These are phyloP conservation scores for Chironomus striatipennis DNA, from an alignment of 1,140 invertebrate genomes.

Conservation along the genomic window DNA sequence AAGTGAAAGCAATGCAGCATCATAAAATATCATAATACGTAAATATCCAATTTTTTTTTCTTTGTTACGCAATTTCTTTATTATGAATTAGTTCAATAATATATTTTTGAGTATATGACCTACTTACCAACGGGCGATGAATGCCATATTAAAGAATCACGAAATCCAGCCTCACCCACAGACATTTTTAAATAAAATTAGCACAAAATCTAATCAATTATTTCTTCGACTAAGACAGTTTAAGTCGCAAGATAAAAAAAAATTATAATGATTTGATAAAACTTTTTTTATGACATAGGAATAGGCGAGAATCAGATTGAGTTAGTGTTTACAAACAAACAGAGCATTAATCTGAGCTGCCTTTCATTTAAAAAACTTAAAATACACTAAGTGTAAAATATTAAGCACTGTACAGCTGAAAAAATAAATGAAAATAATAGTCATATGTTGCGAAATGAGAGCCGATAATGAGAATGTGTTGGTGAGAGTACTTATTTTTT, in stretches of 20 bases:
- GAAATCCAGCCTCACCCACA: neutral
- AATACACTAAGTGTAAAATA: too few relatives aligned
- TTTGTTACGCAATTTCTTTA: slow-evolving; percentile 2
- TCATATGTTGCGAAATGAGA: too few relatives aligned
- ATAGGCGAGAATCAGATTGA: too few relatives aligned
- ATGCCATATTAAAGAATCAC: neutral
- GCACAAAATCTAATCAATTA: neutral
- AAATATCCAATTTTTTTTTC: neutral
- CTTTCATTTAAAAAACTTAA: neutral
- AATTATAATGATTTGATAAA: too few relatives aligned
- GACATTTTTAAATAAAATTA: neutral
- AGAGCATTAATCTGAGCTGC: neutral
- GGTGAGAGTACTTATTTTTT: too few relatives aligned
- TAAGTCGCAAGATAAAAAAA: too few relatives aligned
- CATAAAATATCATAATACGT: neutral
- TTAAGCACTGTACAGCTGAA: too few relatives aligned
- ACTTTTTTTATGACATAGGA: too few relatives aligned
- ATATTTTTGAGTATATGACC: neutral
- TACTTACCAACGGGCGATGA: neutral
- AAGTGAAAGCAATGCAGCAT: neutral
- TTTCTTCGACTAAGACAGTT: neutral
- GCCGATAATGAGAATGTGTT: too few relatives aligned
- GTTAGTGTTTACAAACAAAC: neutral
- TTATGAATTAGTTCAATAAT: neutral
- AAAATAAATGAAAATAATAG: too few relatives aligned